A percentile compares a stretch with the other conserved stretches of the same genome.
phyloP scores from a whole-genome alignment of 2,797 vertebrate species.

The Gambelia wislizenii region DNA sequence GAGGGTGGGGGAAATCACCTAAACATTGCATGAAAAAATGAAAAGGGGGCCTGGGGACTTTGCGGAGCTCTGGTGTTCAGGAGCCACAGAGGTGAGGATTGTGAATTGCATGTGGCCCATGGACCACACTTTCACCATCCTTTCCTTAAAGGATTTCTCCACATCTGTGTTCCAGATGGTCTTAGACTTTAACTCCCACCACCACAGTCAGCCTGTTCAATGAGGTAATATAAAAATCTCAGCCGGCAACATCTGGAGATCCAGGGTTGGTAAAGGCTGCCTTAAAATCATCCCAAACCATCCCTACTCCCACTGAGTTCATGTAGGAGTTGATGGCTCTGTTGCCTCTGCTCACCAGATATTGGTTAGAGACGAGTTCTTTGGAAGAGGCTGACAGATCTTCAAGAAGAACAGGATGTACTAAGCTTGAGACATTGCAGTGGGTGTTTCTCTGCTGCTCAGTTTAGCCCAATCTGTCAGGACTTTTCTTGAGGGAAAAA shows the following conservation, averaged over 20 bases:
- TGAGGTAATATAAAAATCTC: neutral
- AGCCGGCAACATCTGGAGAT: neutral
- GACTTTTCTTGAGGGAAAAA: neutral
- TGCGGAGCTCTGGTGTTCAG: too few relatives aligned
- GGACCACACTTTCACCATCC: too few relatives aligned
- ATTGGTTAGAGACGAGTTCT: neutral
- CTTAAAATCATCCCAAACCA: neutral
- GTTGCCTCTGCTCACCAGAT: neutral
- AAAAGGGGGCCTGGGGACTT: too few relatives aligned
- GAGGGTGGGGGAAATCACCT: too few relatives aligned
- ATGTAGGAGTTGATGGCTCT: neutral
- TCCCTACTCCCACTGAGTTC: neutral
- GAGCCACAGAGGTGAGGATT: too few relatives aligned
- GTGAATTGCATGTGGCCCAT: too few relatives aligned
- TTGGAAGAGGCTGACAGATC: neutral
- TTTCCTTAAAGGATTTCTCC: too few relatives aligned
- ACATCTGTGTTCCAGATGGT: too few relatives aligned
- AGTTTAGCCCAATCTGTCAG: conserved; percentile 9
- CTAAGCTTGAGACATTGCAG: neutral
- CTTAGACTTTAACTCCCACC: too few relatives aligned
- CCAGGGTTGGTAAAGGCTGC: neutral
- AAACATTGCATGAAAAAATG: too few relatives aligned
- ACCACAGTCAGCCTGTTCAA: too few relatives aligned
- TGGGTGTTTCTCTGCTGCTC: conserved; percentile 1
- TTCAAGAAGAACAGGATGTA: conserved; percentile 24